Conservation (phyloP, 2,797 vertebrate species). For the Eurystomus glaucurus region DNA sequence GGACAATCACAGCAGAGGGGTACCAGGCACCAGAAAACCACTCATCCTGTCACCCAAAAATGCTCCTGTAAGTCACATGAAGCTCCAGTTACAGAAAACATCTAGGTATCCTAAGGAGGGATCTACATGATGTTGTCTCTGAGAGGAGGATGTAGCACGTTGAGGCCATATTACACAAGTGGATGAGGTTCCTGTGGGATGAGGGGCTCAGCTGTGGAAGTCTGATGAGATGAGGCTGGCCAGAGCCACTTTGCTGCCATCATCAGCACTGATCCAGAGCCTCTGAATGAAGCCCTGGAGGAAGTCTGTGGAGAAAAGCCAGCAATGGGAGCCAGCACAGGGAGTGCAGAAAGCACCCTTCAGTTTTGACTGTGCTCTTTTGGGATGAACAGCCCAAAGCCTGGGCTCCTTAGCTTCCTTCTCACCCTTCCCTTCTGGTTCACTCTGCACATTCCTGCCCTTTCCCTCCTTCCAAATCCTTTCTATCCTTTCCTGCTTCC, state of each 20-base stretch:
- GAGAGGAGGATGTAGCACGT: neutral
- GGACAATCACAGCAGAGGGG: accelerated
- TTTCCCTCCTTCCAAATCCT: neutral
- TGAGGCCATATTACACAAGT: neutral
- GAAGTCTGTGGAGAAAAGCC: neutral
- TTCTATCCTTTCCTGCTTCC: neutral
- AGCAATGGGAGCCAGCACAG: neutral
- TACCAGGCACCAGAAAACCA: neutral
- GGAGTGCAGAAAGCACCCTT: neutral
- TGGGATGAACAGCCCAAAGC: neutral
- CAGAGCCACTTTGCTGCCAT: neutral
- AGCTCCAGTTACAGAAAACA: neutral
- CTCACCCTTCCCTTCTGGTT: neutral
- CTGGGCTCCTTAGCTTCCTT: neutral
- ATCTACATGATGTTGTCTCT: neutral
- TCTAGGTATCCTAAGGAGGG: neutral
- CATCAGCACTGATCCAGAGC: neutral
- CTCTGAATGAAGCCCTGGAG: neutral
- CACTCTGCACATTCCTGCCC: neutral
- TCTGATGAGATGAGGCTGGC: neutral
- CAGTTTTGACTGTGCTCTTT: neutral
- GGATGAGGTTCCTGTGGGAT: neutral
- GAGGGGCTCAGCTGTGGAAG: neutral
- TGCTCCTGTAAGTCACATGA: neutral
- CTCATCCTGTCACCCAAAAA: neutral